Percentiles rank a stretch among this genome's conserved stretches.
Conservation (phyloP, 1,140 invertebrate species). For the Apis dorsata region DNA sequence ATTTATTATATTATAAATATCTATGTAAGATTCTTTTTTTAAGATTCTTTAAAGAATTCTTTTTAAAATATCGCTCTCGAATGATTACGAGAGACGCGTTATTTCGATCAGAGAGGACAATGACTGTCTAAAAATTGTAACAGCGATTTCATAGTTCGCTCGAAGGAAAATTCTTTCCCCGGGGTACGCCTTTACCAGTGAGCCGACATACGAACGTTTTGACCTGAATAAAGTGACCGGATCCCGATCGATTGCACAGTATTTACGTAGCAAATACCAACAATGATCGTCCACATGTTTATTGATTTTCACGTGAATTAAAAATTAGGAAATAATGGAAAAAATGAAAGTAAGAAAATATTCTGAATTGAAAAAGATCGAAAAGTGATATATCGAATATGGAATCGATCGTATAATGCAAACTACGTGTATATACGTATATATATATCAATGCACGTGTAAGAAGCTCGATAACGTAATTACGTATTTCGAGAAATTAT, state of each 20-base stretch:
- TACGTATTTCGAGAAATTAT: conserved; percentile 5
- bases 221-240: conserved; percentile 5
- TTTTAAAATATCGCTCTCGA: neutral
- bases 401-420: too few relatives aligned
- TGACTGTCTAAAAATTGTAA: neutral
- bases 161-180: neutral
- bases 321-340: neutral
- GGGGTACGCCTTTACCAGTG: neutral
- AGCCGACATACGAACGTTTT: neutral
- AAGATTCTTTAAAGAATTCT: neutral
- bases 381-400: too few relatives aligned
- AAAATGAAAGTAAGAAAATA: too few relatives aligned
- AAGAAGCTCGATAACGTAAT: neutral
- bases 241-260: conserved; percentile 23
- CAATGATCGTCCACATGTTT: neutral
- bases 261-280: neutral
- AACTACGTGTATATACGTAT: too few relatives aligned
- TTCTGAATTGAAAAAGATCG: too few relatives aligned
- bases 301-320: neutral
- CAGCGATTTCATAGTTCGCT: neutral
- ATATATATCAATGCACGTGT: too few relatives aligned
- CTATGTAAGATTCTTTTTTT: too few relatives aligned
- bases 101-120: neutral
- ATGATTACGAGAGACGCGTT: neutral
- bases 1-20: too few relatives aligned